phyloP scores from a whole-genome alignment of 2,113 vertebrate genomes.

The Cephalopterus ornatus region DNA sequence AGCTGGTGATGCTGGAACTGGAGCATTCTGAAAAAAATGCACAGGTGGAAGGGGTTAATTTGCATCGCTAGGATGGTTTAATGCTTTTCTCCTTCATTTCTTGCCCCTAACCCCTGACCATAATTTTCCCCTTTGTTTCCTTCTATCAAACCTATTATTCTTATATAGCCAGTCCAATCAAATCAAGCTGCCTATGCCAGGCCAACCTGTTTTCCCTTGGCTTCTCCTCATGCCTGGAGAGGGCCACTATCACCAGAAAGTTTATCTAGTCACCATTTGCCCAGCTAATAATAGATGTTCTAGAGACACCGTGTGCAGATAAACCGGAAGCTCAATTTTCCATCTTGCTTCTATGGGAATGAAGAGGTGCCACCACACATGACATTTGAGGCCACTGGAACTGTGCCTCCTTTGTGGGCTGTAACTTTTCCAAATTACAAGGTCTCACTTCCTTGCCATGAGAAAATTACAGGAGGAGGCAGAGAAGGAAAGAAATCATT shows the following conservation, averaged over 20 bases:
- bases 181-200: neutral
- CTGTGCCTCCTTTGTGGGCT: constrained; percentile 51
- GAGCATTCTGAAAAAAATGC: constrained; percentile 81
- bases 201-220: neutral
- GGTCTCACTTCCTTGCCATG: constrained; percentile 52
- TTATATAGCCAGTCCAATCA: neutral
- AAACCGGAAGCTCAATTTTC: constrained; percentile 28
- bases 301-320: constrained; percentile 30
- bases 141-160: neutral
- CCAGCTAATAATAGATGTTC: constrained; percentile 26
- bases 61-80: neutral
- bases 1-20: constrained; percentile 88
- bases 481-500: constrained; percentile 38
- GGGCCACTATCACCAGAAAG: neutral
- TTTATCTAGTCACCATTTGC: neutral
- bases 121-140: neutral
- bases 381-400: constrained; percentile 28
- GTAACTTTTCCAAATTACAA: constrained; percentile 65
- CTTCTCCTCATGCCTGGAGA: neutral
- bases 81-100: neutral
- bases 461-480: constrained; percentile 58
- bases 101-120: neutral
- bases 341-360: neutral
- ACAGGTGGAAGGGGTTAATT: neutral
- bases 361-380: constrained; percentile 37